Evolutionary conservation across 2,113 vertebrate genomes (phyloP), one percentile per base, ranked within the genome.

Genomic region (Talpa occidentalis): DNA sequence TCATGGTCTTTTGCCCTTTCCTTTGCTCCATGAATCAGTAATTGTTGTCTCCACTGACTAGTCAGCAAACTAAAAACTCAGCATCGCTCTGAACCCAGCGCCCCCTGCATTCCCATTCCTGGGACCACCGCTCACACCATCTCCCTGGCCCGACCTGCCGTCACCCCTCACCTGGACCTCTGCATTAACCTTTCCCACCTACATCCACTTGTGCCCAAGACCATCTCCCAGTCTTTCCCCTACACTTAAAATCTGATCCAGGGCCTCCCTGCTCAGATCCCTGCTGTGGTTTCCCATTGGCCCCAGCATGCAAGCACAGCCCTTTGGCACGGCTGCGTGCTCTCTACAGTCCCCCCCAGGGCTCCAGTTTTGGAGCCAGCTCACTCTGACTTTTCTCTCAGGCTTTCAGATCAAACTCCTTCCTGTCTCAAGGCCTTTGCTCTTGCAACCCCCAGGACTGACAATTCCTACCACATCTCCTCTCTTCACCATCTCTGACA

Each of bases 321-420:
- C 32, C 9, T 32, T 40, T 64, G 10, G 9, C 12, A 35, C 1
- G 66, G 12, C 72, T 16, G 0, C 0, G 2, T 15, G 59, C 2
- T 17, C 59, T 28, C 11, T 26, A 14, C 4, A 52, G 28, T 2
- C 24, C 12, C 24, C 15, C 44, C 52, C n/a, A 32, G 44, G 3
- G 19, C 24, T 73, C 22, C 8, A 10, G 10, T n/a, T n/a, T n/a
- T n/a, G 10, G 10, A 44, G 44, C 44, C 44, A 44, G 44, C 5
- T 5, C 8, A 1, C 5, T 24, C 54, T 93, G 79, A 28, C 67
- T 56, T 35, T 42, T 49, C n/a, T 67, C 54, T 44, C 10, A 14
- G 35, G 52, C 52, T 62, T 47, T 80, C 16, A 30, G 2, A 30
- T 8, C 52, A 2, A 16, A 30, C 35, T 69, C 47, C 14, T 24